Percentiles rank a stretch among this genome's conserved stretches.
Conservation (phyloP, 2,888 invertebrate genomes). For the Hemithea aestivaria region DNA sequence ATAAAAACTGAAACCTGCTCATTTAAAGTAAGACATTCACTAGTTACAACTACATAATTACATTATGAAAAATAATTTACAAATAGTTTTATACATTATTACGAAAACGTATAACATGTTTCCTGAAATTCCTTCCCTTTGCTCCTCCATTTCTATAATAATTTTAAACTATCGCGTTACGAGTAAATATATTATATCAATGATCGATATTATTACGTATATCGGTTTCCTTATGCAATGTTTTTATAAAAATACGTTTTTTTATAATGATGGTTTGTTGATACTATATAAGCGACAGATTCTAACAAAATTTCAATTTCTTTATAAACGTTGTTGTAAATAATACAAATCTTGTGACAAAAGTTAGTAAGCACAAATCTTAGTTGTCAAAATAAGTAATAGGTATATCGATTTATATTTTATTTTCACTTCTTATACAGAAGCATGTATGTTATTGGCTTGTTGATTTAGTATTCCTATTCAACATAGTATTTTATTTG, state of each 20-base stretch:
- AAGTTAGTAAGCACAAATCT: not conserved
- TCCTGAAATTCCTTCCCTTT: slow-evolving; percentile 57
- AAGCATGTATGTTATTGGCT: no score
- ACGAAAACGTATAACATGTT: slow-evolving; percentile 73
- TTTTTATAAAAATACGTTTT: slow-evolving; percentile 76
- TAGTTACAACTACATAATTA: slow-evolving; percentile 66
- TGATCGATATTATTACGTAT: slow-evolving; percentile 73
- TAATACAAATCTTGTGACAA: slow-evolving; percentile 3
- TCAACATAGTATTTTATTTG: no score
- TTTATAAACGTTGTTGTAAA: slow-evolving; percentile 18
- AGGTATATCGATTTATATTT: no score
- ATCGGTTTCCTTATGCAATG: slow-evolving; percentile 73
- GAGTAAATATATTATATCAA: slow-evolving; percentile 63
- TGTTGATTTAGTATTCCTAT: no score
- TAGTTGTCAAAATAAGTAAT: no score
- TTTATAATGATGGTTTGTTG: slow-evolving; percentile 52
- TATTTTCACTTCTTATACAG: no score
- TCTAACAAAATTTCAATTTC: slow-evolving; percentile 7
- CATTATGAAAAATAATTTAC: slow-evolving; percentile 68
- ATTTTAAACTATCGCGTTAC: slow-evolving; percentile 66
- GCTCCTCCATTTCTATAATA: slow-evolving; percentile 51
- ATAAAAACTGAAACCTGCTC: slow-evolving; percentile 57
- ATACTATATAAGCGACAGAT: slow-evolving; percentile 24
- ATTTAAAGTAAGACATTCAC: slow-evolving; percentile 64
- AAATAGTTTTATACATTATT: slow-evolving; percentile 73